phyloP scores from a whole-genome alignment of 2,113 vertebrate species.

The Holacanthus passer region DNA sequence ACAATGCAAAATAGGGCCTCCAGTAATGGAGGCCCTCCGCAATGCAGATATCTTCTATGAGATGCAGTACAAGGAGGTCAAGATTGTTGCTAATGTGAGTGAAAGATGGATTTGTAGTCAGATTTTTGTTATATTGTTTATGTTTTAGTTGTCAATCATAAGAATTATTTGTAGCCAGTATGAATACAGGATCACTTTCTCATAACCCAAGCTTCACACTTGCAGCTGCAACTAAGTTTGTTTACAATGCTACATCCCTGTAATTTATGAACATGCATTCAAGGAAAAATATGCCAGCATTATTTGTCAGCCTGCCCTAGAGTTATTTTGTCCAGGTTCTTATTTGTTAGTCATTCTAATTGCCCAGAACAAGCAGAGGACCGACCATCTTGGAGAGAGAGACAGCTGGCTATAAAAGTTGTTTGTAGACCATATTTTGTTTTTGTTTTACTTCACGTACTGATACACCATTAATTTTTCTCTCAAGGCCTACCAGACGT shows the following conservation, averaged over 20 bases:
- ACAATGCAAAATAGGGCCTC: slow-evolving; percentile 88
- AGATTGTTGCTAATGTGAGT: slow-evolving; percentile 97
- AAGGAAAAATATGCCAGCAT: not conserved
- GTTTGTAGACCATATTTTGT: not conserved
- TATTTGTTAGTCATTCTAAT: not conserved
- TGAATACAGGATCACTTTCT: not conserved
- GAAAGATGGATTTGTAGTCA: not conserved
- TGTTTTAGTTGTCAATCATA: not conserved
- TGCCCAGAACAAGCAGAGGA: not conserved
- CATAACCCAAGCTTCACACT: not conserved
- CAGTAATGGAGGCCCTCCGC: slow-evolving; percentile 88
- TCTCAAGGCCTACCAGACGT: slow-evolving; percentile 94
- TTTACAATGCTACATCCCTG: not conserved
- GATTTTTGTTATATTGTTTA: not conserved
- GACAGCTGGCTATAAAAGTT: not conserved
- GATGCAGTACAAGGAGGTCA: slow-evolving; percentile 97
- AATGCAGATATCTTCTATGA: slow-evolving; percentile 97
- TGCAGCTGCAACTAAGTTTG: not conserved
- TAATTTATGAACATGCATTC: not conserved
- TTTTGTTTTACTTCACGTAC: not conserved
- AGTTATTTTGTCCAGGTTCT: not conserved
- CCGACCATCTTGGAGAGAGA: not conserved
- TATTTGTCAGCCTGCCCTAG: not conserved
- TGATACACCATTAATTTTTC: not conserved
- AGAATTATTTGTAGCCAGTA: not conserved